These are phyloP conservation scores for Esox masquinongy DNA, from an alignment of 2,797 vertebrate genomes.

Conservation along the genomic window DNA sequence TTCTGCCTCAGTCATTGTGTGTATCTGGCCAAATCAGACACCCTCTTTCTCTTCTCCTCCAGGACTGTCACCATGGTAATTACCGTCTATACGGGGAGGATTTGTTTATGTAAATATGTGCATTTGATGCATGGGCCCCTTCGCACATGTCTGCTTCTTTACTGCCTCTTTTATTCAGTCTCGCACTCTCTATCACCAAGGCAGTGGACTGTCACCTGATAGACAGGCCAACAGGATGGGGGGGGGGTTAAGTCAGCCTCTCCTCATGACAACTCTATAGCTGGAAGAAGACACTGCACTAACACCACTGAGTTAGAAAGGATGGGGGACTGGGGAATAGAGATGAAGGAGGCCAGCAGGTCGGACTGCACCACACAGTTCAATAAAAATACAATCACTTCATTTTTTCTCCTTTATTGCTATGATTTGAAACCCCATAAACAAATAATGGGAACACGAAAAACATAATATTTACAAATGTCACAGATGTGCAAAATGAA, in stretches of 20 bases:
- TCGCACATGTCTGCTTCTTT: slow-evolving; percentile 42
- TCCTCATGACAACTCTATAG: slow-evolving; percentile 25
- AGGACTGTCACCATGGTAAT: slow-evolving; percentile 60
- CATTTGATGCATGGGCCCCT: slow-evolving; percentile 58
- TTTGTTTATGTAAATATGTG: slow-evolving; percentile 71
- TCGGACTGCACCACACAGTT: neutral
- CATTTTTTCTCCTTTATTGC: slow-evolving; percentile 55
- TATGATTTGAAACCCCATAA: slow-evolving; percentile 45
- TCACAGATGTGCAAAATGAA: slow-evolving; percentile 64
- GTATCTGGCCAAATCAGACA: slow-evolving; percentile 60
- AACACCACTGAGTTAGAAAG: neutral
- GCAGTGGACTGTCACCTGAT: slow-evolving; percentile 31
- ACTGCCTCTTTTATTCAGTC: slow-evolving; percentile 34
- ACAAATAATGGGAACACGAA: slow-evolving; percentile 59
- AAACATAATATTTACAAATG: slow-evolving; percentile 78
- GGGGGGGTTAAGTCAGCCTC: slow-evolving; percentile 17
- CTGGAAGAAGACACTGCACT: neutral
- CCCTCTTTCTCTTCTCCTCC: slow-evolving; percentile 50
- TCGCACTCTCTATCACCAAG: slow-evolving; percentile 21
- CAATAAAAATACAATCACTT: slow-evolving; percentile 36
- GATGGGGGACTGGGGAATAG: neutral
- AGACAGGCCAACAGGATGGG: slow-evolving; percentile 29
- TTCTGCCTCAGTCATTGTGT: slow-evolving; percentile 55
- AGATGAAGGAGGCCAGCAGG: neutral
- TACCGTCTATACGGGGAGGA: slow-evolving; percentile 60